Conservation (phyloP, 2,113 vertebrate genomes). For the Sapayoa aenigma region DNA sequence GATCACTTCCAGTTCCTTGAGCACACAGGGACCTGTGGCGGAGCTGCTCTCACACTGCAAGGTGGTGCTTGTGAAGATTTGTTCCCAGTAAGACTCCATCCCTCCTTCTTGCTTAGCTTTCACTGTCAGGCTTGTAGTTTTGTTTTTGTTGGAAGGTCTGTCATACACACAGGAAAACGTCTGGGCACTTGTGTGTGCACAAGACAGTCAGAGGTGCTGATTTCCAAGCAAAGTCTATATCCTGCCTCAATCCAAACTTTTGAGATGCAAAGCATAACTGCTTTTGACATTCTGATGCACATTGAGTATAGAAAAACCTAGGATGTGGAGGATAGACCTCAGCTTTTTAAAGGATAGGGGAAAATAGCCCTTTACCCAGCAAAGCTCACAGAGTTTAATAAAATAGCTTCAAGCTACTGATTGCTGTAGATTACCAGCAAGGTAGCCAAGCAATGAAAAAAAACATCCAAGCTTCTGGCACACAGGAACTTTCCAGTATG, state of each 20-base stretch:
- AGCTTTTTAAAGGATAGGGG: not conserved
- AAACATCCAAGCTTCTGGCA: not conserved
- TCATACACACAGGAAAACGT: not conserved
- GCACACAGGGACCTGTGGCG: not conserved
- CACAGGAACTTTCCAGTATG: not conserved
- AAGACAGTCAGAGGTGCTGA: not conserved
- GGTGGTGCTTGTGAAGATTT: not conserved
- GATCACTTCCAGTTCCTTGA: not conserved
- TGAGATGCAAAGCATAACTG: not conserved
- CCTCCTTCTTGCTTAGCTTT: not conserved
- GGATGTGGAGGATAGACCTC: not conserved
- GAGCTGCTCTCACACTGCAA: not conserved
- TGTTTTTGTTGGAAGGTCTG: not conserved
- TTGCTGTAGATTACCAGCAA: not conserved
- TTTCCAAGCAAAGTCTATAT: not conserved
- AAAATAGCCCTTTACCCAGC: not conserved
- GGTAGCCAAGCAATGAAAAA: not conserved
- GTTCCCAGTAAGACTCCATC: not conserved
- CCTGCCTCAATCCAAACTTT: not conserved
- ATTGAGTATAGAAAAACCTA: rapidly evolving
- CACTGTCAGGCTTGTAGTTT: not conserved
- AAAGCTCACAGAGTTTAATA: not conserved
- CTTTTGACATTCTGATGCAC: not conserved
- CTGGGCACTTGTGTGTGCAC: too few species aligned
- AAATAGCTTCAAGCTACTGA: not conserved